These are phyloP conservation scores for Crotalus tigris DNA, from an alignment of 2,113 vertebrate genomes.

Conservation along the genomic window DNA sequence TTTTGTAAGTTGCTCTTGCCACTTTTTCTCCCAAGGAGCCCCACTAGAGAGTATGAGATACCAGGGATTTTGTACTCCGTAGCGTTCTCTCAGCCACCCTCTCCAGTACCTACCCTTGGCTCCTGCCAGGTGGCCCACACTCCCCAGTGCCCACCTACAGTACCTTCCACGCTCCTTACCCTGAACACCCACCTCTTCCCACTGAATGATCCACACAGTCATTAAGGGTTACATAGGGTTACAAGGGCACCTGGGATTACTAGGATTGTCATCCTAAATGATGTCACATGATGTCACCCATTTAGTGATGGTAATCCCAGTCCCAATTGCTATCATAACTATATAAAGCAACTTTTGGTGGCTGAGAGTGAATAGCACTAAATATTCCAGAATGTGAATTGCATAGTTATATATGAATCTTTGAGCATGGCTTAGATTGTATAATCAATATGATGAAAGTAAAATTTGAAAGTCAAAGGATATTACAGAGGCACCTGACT, in stretches of 20 bases:
- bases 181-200: neutral
- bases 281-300: neutral
- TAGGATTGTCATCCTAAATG: neutral
- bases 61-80: neutral
- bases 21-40: neutral
- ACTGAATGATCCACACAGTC: neutral
- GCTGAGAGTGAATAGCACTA: neutral
- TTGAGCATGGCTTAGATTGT: slow-evolving; percentile 25
- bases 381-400: neutral
- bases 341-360: slow-evolving; percentile 39
- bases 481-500: slow-evolving; percentile 47
- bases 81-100: neutral
- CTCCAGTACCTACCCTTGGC: neutral
- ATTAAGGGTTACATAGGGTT: neutral
- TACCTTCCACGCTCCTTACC: neutral
- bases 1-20: neutral
- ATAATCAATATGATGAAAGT: slow-evolving; percentile 37
- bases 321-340: neutral
- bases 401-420: slow-evolving; percentile 38
- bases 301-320: neutral
- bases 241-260: neutral
- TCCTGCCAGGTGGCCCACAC: neutral
- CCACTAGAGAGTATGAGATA: neutral
- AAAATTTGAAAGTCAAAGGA: slow-evolving; percentile 20
- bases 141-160: neutral